Conservation (phyloP, 2,797 vertebrate genomes). For the Okamejei kenojei region DNA sequence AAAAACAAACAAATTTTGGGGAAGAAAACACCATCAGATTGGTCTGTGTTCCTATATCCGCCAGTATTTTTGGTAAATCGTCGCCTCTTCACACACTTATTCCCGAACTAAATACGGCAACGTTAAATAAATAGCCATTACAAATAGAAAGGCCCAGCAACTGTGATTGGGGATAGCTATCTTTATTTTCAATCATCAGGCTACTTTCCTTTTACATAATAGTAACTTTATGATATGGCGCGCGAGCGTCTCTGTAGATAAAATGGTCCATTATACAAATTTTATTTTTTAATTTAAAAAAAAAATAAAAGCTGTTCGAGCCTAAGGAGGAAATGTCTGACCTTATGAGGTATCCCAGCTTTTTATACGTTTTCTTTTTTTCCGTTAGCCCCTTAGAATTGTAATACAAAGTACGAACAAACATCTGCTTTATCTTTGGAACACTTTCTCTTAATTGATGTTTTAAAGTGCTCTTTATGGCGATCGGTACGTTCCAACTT, state of each 20-base stretch:
- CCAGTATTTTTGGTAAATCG: neutral
- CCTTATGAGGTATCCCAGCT: slow-evolving; percentile 9
- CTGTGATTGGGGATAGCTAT: no score
- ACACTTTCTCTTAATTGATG: slow-evolving; percentile 31
- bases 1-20: neutral
- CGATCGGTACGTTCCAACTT: slow-evolving; percentile 18
- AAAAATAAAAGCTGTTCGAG: neutral
- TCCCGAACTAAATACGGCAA: neutral
- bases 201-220: neutral
- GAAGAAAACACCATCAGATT: neutral
- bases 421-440: slow-evolving; percentile 21
- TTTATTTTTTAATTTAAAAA: neutral
- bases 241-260: neutral
- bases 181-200: slow-evolving; percentile 20
- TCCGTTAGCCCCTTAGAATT: slow-evolving; percentile 18
- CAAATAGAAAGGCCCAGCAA: neutral
- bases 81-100: neutral
- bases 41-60: no score
- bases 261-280: neutral
- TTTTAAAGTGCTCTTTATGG: slow-evolving; percentile 31
- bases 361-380: slow-evolving; percentile 31
- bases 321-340: slow-evolving; percentile 15
- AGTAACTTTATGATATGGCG: neutral
- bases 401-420: neutral
- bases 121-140: neutral